Evolutionary conservation across 2,113 vertebrate genomes (phyloP).

Genomic region (Chlamydotis undulata): DNA sequence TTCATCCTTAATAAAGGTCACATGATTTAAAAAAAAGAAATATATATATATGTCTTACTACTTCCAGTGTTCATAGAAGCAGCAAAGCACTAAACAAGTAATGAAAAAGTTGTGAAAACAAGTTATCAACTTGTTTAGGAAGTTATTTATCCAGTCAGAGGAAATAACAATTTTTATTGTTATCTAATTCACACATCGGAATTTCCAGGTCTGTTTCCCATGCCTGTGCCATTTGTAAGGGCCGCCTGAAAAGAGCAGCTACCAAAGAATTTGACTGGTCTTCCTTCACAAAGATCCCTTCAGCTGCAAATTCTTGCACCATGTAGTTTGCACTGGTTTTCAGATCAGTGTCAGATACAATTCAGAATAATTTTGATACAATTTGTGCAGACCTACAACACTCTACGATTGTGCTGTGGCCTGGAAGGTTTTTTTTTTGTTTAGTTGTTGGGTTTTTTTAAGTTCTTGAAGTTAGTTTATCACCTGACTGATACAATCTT

Average conservation of each 20-base stretch:
- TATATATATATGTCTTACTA: not conserved
- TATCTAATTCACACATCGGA: slow-evolving; percentile 25
- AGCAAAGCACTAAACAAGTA: not conserved
- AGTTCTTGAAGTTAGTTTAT: not conserved
- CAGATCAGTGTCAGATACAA: not conserved
- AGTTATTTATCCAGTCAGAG: slow-evolving; percentile 34
- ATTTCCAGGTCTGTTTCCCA: not conserved
- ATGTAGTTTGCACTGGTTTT: not conserved
- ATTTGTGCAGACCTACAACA: not conserved
- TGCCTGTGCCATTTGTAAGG: not conserved
- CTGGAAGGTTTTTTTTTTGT: not conserved
- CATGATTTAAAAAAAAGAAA: not conserved
- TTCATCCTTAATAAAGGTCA: not conserved
- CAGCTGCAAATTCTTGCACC: not conserved
- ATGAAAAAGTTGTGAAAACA: slow-evolving; percentile 28
- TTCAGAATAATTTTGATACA: not conserved
- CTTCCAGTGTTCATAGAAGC: not conserved
- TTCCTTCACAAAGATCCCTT: not conserved
- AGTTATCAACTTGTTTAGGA: slow-evolving; percentile 27
- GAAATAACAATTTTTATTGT: slow-evolving; percentile 10
- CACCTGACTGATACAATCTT: not conserved
- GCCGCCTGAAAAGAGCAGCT: not conserved
- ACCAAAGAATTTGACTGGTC: not conserved
- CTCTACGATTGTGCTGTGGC: not conserved
- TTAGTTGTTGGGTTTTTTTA: not conserved